Evolutionary conservation across 92 coral and sea anemone species (phyloP), one percentile per base, ranked within the genome.

Genomic region (Zoanthus solanderi): DNA sequence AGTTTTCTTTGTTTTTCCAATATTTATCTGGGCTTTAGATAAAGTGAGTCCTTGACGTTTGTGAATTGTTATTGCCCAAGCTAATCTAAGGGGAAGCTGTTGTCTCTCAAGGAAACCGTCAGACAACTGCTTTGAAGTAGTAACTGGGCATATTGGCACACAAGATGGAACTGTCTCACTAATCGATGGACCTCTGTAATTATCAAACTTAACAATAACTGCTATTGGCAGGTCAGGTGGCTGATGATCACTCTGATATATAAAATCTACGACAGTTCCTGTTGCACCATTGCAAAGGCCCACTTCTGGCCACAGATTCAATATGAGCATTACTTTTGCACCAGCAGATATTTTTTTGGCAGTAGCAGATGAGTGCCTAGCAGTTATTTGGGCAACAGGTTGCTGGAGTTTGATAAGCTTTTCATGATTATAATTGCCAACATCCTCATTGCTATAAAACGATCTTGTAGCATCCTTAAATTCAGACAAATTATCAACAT

Each of bases 331-430:
- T 50, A 50, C 56, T 50, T 50, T 50, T 50, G 66, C 66, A 14
- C 28, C n/a, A 58, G 66, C 17, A 14, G 66, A 17, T 17, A 58
- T 58, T 14, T 14, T 58, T 58, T 58, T 58, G 23, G 66, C 66
- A 58, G 23, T 17, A 12, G 66, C 66, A 14, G 66, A 58, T 14
- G 66, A 58, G 23, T 17, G 66, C n/a, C 66, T 13, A 58, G 66
- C 66, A 58, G 17, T 58, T 58, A 58, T 17, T 58, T 58, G 66
- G 66, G 66, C 66, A 58, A 58, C 66, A 58, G 66, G 66, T 58
- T 58, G 66, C 23, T 58, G 66, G 23, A 58, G 66, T 17, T 58
- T 58, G n/a, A 58, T 58, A 58, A 58, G 66, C 66, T 58, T 50
- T 50, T 50, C 56, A 50, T 50, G 56, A 50, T 50, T 50, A 50